Evolutionary conservation across 2,797 vertebrate species (phyloP).

Genomic region (Eospalax fontanierii): DNA sequence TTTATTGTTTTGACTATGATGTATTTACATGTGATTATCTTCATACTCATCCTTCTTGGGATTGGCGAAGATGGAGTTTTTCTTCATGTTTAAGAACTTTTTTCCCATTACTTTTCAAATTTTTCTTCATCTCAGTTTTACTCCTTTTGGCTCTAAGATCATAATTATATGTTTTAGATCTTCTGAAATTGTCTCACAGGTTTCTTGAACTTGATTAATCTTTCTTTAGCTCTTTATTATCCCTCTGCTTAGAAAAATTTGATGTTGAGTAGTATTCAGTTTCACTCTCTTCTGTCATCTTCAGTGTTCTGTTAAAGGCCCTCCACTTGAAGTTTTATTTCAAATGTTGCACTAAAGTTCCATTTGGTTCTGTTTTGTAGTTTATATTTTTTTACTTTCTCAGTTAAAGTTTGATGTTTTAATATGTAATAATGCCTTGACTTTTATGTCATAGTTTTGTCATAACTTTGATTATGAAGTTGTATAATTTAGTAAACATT

Average conservation of each 20-base stretch:
- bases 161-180: slow-evolving; percentile 35
- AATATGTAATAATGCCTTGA: slow-evolving; percentile 7
- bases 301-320: neutral
- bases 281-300: slow-evolving; percentile 4
- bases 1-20: neutral
- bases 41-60: slow-evolving; percentile 20
- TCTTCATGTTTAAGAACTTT: slow-evolving; percentile 40
- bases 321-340: slow-evolving; percentile 18
- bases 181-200: neutral
- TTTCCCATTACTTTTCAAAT: slow-evolving; percentile 26
- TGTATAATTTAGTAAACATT: slow-evolving; percentile 52
- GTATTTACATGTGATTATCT: slow-evolving; percentile 7
- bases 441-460: slow-evolving; percentile 37
- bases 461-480: slow-evolving; percentile 47
- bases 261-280: slow-evolving; percentile 29
- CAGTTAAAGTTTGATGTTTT: slow-evolving; percentile 44
- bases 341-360: slow-evolving; percentile 26
- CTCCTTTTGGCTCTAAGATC: neutral
- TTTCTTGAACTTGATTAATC: slow-evolving; percentile 44
- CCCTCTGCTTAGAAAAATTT: slow-evolving; percentile 10
- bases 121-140: slow-evolving; percentile 18
- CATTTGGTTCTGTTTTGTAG: slow-evolving; percentile 20
- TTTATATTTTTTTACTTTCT: slow-evolving; percentile 62
- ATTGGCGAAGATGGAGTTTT: slow-evolving; percentile 43
- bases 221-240: slow-evolving; percentile 4